These are phyloP conservation scores for Liparis tanakae DNA, from an alignment of 2,797 vertebrate genomes.

Conservation along the genomic window DNA sequence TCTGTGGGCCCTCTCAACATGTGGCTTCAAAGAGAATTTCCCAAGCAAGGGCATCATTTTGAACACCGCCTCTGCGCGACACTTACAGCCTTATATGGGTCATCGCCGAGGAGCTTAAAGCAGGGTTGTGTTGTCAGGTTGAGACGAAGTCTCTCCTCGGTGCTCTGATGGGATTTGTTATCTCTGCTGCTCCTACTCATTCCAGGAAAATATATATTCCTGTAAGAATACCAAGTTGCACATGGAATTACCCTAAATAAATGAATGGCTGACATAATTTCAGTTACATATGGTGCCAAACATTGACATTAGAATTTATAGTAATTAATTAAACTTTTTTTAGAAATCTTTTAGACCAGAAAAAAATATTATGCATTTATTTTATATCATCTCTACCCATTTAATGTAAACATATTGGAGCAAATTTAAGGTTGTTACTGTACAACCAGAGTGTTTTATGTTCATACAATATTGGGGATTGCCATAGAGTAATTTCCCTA, in stretches of 20 bases:
- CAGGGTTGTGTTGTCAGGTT: constrained; percentile 65
- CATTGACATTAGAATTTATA: constrained; percentile 14
- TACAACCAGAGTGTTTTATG: background rate
- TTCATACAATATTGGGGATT: background rate
- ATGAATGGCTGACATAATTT: constrained; percentile 9
- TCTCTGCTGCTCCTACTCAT: constrained; percentile 38
- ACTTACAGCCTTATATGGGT: constrained; percentile 84
- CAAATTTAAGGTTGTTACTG: background rate
- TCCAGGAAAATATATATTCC: constrained; percentile 25
- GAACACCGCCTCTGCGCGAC: constrained; percentile 67
- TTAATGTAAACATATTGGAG: constrained; percentile 1
- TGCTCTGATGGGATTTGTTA: constrained; percentile 37
- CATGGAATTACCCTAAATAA: constrained; percentile 19
- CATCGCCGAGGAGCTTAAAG: constrained; percentile 62
- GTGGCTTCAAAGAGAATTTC: constrained; percentile 79
- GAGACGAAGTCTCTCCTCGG: constrained; percentile 38
- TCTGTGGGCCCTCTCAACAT: constrained; percentile 57
- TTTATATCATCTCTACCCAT: constrained; percentile 1
- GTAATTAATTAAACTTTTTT: constrained; percentile 7
- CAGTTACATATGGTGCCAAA: constrained; percentile 1
- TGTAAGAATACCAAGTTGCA: constrained; percentile 9
- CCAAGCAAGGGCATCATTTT: constrained; percentile 68
- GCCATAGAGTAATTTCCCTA: too few relatives aligned
- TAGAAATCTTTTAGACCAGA: background rate
- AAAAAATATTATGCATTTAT: background rate